A percentile compares a stretch with the other conserved stretches of the same genome.
Conservation (phyloP, 53 echinoderm and acorn worm species). For the Paracentrotus lividus region DNA sequence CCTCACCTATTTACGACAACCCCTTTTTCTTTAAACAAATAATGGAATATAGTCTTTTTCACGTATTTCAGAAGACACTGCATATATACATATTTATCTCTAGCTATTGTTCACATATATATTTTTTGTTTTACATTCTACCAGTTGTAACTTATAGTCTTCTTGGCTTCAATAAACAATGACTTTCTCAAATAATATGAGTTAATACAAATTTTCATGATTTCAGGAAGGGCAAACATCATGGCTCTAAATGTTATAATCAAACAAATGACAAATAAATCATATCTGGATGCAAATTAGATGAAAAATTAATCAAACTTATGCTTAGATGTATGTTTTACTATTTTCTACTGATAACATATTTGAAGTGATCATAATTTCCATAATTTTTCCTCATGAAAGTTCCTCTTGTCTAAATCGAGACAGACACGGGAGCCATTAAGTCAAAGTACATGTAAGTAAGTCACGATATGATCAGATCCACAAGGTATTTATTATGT, state of each 20-base stretch:
- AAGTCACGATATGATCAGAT: not conserved
- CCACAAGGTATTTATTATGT: not conserved
- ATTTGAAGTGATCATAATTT: too few relatives aligned
- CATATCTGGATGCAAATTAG: not conserved
- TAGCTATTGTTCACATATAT: not conserved
- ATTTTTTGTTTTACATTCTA: not conserved
- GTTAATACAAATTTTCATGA: not conserved
- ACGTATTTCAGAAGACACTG: not conserved
- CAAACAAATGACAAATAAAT: not conserved
- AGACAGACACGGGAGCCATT: too few relatives aligned
- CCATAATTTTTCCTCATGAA: too few relatives aligned
- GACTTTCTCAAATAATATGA: not conserved
- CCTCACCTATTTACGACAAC: constrained; percentile 8
- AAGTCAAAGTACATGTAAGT: too few relatives aligned
- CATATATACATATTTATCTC: constrained; percentile 21
- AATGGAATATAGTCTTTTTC: not conserved
- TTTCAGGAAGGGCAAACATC: not conserved
- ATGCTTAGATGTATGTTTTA: not conserved
- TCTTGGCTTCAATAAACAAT: not conserved
- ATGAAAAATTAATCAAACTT: not conserved
- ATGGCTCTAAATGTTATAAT: not conserved
- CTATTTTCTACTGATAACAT: too few relatives aligned
- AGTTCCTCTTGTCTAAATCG: too few relatives aligned
- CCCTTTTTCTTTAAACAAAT: not conserved
- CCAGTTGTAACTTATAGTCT: not conserved